Conservation (phyloP, 2,888 invertebrate species). For the Drosophila multiciliata region DNA sequence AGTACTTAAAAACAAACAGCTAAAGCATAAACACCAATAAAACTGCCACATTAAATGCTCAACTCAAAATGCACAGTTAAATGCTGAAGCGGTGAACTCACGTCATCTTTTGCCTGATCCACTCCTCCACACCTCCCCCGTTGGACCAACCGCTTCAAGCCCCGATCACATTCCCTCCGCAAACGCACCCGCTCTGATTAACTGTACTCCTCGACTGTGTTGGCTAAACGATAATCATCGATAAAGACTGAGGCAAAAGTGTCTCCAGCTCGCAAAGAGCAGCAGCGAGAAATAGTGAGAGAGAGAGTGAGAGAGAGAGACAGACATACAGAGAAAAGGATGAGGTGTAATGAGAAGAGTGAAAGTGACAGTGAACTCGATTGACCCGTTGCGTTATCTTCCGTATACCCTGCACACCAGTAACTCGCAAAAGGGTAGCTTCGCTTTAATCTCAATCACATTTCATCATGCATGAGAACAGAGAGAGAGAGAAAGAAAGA, state of each 20-base stretch:
- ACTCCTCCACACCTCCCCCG: neutral
- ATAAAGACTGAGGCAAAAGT: conserved; percentile 37
- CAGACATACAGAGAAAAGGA: neutral
- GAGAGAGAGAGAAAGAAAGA: no score
- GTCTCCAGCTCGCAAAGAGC: conserved; percentile 20
- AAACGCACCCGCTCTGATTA: conserved; percentile 24
- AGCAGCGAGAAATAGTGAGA: neutral
- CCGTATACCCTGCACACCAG: conserved; percentile 39
- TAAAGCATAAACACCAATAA: conserved; percentile 31
- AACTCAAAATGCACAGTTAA: conserved; percentile 63
- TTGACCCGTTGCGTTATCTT: conserved; percentile 72
- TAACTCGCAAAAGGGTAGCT: neutral
- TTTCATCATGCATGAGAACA: neutral
- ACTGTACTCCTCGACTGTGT: conserved; percentile 16
- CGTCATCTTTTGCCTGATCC: conserved; percentile 25
- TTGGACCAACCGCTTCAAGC: neutral
- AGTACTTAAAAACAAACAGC: conserved; percentile 10
- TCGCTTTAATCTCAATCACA: neutral
- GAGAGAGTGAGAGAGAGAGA: neutral
- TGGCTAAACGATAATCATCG: conserved; percentile 29
- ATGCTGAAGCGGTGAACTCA: conserved; percentile 39
- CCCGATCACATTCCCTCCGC: neutral
- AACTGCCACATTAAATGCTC: conserved; percentile 15
- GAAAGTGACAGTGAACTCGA: conserved; percentile 84
- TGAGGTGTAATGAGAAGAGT: conserved; percentile 51